Base-by-base conservation (phyloP, 2,888 invertebrate species). In the Criorhina ranunculi region DNA sequence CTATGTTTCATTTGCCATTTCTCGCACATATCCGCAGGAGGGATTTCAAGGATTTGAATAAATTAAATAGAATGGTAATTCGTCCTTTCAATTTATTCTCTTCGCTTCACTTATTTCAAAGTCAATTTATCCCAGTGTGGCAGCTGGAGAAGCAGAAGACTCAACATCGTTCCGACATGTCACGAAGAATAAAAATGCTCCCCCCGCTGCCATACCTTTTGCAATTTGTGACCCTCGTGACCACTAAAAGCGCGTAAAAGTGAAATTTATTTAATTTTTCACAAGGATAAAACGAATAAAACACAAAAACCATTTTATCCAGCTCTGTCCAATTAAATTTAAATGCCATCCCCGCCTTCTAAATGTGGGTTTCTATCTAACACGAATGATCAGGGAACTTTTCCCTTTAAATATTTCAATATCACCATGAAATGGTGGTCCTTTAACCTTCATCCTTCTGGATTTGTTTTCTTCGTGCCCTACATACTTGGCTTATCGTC, bases 381-480 rank as follows among this genome's bases (percentile, higher is more conserved):
- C n/a, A 37, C 19, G 15, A 49, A 42, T 4, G 35, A 35, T 57
- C 9, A 3, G 24, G 31, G 8, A 51, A 59, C 31, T 51, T 76
- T 29, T 29, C n/a, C n/a, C 42, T 33, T 29, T 70, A 11, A 78
- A 70, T 62, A 69, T 55, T 78, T 70, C 31, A 78, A 62, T 64
- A 72, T 59, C 24, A 24, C 31, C 31, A 0, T 53, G 35, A 11
- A 12, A 8, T 31, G 17, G 37, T 12, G n/a, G 9, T 49, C 17
- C 31, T 75, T 66, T 37, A 46, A 53, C 24, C 46, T 66, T 57
- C 29, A 55, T 40, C 55, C 46, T 49, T 76, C 8, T 11, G 37
- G 15, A 31, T 24, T 73, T 55, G 9, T 35, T 53, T 33, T 55
- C 9, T n/a, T 24, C 35, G 11, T 15, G 49, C 8, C 33, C 62